Evolutionary conservation across 1,140 invertebrate genomes (phyloP), one percentile per base, ranked within the genome.

Genomic region (Drosophila albomicans): DNA sequence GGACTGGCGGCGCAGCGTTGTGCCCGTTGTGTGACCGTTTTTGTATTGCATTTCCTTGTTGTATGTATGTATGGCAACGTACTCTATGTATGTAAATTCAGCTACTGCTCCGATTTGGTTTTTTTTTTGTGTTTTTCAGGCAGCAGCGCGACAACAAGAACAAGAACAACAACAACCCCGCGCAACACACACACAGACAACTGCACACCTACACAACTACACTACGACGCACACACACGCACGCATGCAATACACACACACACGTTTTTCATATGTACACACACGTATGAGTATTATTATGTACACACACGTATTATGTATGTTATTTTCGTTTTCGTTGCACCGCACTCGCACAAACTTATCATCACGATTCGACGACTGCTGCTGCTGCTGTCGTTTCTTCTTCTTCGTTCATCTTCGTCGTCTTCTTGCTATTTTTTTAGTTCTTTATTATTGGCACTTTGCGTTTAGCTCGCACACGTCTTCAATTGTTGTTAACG

Each of bases 331-430:
- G 84, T 82, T 87, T 82, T 82, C 77, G 84, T 80, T 87, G 84
- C 84, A 87, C 82, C 87, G 67, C 73, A 69, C 73, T 70, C 82
- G 74, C 78, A 81, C 75, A 85, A 80, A 78, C 57, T 82, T 88
- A 86, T 86, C 85, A 86, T 86, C 81, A 84, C 82, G 67, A 75
- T 75, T 75, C 81, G 73, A 78, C 59, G 59, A 65, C 51, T 56
- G 51, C 76, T 71, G 61, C 79, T 81, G 79, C 80, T 82, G 74
- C 74, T 76, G 84, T 80, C 76, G 82, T 51, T 58, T 77, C 79
- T 70, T 87, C 81, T 87, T 89, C 85, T 88, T 87, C 79, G 73
- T 87, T 84, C 84, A 84, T 88, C 84, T 89, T 88, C 77, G 68
- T 75, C 68, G 71, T 75, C 66, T 68, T 75, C 66, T 68, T 74